phyloP scores from a whole-genome alignment of 2,888 invertebrate genomes.

The Amphiduros pacificus region DNA sequence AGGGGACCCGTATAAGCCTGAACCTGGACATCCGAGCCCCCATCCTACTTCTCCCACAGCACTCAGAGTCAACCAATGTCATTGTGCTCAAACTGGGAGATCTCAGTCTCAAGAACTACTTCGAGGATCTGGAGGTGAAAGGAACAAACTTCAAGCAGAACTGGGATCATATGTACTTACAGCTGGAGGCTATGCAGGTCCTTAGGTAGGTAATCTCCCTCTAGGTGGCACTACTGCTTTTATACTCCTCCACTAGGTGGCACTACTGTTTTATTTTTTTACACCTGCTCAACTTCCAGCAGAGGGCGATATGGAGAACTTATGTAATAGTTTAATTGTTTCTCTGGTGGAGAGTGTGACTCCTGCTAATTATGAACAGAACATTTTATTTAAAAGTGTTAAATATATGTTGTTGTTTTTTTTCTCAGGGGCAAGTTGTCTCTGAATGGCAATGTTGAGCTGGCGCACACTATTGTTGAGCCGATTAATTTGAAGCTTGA shows the following conservation, averaged over 20 bases:
- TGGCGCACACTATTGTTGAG: conserved; percentile 76
- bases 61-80: conserved; percentile 76
- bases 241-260: too few species aligned
- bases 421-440: conserved; percentile 44
- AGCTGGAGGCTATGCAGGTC: conserved; percentile 70
- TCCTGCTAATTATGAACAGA: too few species aligned
- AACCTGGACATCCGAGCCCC: conserved; percentile 75
- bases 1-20: conserved; percentile 63
- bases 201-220: conserved; percentile 43
- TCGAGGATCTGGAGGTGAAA: conserved; percentile 64
- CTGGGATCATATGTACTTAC: conserved; percentile 51
- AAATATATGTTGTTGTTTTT: too few species aligned
- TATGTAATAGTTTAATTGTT: too few species aligned
- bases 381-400: too few species aligned
- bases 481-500: conserved; percentile 74
- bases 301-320: too few species aligned
- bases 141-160: conserved; percentile 41
- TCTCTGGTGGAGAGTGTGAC: too few species aligned
- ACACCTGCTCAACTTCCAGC: too few species aligned
- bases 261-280: too few species aligned
- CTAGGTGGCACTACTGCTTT: background rate
- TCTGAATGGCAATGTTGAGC: conserved; percentile 72
- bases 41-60: conserved; percentile 76
- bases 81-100: conserved; percentile 76
- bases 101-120: conserved; percentile 78